phyloP scores from a whole-genome alignment of 2,113 vertebrate genomes.

The Cariama cristata region DNA sequence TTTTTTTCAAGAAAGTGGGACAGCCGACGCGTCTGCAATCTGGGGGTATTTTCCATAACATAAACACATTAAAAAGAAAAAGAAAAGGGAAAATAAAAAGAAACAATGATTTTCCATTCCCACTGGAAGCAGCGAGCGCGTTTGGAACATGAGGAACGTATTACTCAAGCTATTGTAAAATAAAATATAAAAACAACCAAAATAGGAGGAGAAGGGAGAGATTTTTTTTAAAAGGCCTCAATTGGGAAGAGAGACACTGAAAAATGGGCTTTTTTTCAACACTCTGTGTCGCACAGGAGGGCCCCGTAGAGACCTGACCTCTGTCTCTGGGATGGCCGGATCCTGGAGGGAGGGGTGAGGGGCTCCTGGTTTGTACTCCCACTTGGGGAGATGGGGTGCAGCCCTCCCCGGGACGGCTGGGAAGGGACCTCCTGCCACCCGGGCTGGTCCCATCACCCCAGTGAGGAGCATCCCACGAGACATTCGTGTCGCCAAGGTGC shows the following conservation, averaged over 20 bases:
- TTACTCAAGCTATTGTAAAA: slow-evolving; percentile 52
- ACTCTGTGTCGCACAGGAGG: rapidly evolving
- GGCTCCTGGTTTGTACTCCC: not conserved
- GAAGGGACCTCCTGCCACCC: not conserved
- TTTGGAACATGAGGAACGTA: slow-evolving; percentile 42
- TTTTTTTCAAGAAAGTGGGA: not conserved
- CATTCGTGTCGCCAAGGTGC: not conserved
- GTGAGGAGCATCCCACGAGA: not conserved
- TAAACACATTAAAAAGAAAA: slow-evolving; percentile 4
- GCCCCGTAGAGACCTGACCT: too few species aligned
- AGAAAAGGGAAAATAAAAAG: slow-evolving; percentile 34
- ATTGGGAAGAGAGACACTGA: not conserved
- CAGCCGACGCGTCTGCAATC: not conserved
- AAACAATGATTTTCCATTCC: slow-evolving; percentile 44
- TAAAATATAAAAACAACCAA: slow-evolving; percentile 45
- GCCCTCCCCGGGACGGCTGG: rapidly evolving
- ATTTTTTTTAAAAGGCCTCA: not conserved
- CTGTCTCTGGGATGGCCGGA: not conserved
- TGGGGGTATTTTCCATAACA: slow-evolving; percentile 39
- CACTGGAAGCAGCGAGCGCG: not conserved
- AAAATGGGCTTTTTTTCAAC: not conserved
- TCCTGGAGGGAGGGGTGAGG: not conserved
- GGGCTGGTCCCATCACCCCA: rapidly evolving
- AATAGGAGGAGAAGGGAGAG: slow-evolving; percentile 39
- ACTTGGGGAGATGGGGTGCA: not conserved